These are phyloP conservation scores for Metopolophium dirhodum DNA, from an alignment of 1,140 invertebrate genomes.

Conservation along the genomic window DNA sequence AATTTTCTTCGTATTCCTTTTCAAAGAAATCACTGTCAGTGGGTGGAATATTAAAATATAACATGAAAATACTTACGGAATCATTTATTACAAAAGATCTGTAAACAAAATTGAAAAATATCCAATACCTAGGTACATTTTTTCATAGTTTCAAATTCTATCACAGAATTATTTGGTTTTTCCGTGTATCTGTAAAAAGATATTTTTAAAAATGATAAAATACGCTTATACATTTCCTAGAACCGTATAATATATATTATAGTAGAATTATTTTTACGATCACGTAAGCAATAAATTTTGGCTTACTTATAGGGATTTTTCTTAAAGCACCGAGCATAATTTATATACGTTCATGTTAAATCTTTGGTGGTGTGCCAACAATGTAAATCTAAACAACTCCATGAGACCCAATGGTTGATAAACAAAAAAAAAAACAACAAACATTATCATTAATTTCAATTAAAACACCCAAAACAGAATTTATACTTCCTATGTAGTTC, in stretches of 20 bases:
- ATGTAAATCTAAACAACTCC: slow-evolving; percentile 22
- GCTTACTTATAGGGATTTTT: slow-evolving; percentile 21
- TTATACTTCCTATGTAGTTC: not conserved
- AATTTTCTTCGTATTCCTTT: not conserved
- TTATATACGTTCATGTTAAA: slow-evolving; percentile 22
- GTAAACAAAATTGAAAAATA: not conserved
- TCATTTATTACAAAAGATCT: not conserved
- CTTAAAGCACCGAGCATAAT: slow-evolving; percentile 27
- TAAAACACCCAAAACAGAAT: not conserved
- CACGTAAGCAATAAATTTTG: slow-evolving; percentile 32
- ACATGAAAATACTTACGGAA: not conserved
- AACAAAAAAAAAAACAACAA: not conserved
- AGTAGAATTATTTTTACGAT: slow-evolving; percentile 29
- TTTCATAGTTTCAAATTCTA: not conserved
- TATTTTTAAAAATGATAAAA: slow-evolving; percentile 8
- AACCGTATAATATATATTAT: not conserved
- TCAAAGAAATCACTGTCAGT: not conserved
- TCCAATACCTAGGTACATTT: not conserved
- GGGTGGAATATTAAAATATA: not conserved
- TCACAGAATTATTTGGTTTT: not conserved
- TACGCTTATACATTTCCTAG: not conserved
- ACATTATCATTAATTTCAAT: slow-evolving; percentile 26
- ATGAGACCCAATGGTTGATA: not conserved
- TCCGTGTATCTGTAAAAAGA: not conserved
- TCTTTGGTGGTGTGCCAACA: not conserved